These are phyloP conservation scores for Neodontobutis hainanensis DNA, from an alignment of 2,113 vertebrate species.

Conservation along the genomic window DNA sequence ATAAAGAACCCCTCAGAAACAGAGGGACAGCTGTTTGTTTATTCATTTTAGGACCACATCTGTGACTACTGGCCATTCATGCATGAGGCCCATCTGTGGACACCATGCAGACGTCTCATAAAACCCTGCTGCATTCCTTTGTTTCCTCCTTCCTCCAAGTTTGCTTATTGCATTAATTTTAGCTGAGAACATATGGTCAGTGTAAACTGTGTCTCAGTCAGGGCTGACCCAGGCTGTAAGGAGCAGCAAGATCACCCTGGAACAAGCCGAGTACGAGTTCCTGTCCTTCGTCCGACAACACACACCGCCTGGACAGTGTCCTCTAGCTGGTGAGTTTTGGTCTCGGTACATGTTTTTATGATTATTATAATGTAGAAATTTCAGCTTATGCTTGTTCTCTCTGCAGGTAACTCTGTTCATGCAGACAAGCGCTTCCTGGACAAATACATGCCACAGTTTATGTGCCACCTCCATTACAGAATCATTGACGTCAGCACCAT, in stretches of 20 bases:
- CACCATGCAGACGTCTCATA: neutral
- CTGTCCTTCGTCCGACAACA: constrained; percentile 94
- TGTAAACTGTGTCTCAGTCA: constrained; percentile 80
- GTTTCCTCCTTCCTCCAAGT: neutral
- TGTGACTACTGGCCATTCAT: neutral
- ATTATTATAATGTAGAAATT: no score
- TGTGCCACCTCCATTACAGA: constrained; percentile 82
- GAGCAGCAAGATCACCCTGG: constrained; percentile 87
- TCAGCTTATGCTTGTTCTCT: neutral
- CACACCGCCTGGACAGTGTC: constrained; percentile 92
- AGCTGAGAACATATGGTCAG: neutral
- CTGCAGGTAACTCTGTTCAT: constrained; percentile 82
- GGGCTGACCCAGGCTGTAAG: constrained; percentile 93
- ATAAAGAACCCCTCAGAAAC: neutral
- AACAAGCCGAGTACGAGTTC: constrained; percentile 94
- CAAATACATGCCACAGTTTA: constrained; percentile 98
- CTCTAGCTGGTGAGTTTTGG: constrained; percentile 87
- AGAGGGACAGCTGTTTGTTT: neutral
- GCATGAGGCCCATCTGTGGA: constrained; percentile 6
- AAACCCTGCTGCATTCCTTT: neutral
- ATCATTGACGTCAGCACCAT: constrained; percentile 98
- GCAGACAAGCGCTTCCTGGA: constrained; percentile 92
- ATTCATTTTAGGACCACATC: constrained; percentile 5
- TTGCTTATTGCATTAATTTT: neutral
- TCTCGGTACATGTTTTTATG: no score